Evolutionary conservation across 2,797 vertebrate species (phyloP), one percentile per base, ranked within the genome.

Genomic region (Tarsius wallacei): DNA sequence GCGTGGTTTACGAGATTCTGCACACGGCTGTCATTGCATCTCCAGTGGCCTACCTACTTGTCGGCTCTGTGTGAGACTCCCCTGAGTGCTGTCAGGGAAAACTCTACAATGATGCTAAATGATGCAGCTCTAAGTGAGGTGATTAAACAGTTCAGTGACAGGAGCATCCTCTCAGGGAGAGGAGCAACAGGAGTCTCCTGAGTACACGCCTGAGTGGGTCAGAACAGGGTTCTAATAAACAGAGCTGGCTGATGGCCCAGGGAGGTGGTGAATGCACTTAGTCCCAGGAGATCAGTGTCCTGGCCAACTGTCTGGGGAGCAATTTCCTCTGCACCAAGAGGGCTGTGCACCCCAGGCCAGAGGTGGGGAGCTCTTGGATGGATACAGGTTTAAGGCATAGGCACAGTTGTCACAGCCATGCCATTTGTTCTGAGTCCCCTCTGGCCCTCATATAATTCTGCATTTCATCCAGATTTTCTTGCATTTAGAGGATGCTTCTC

Each of bases 101-200:
- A 77, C 17, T 77, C 77, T 31, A 3, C 2, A 53, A 76, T 22
- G 7, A 64, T 96, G 83, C 24, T 97, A 98, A 98, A 97, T 94
- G 81, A 94, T 87, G 83, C 63, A 28, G 68, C 31, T 97, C 93
- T 97, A 98, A 97, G 80, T 83, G 11, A 97, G 95, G 96, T 95
- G 63, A 98, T 98, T 98, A 97, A 97, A 77, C 59, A 96, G 86
- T 84, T 84, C 82, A 71, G 42, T 26, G 19, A 81, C 80, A 95
- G 97, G 61, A 96, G 68, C 16, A 59, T 93, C 85, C 31, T 96
- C 82, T 63, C 59, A 10, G 80, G 85, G 93, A 87, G 19, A 61
- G 7, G 17, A 93, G 78, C 64, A 87, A 91, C 53, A 57, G 84
- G 93, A 64, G 42, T 49, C n/a, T 77, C 47, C 33, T 7, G 22